Conservation (phyloP, 2,797 vertebrate genomes). For the Mormyrops attenuatus region DNA sequence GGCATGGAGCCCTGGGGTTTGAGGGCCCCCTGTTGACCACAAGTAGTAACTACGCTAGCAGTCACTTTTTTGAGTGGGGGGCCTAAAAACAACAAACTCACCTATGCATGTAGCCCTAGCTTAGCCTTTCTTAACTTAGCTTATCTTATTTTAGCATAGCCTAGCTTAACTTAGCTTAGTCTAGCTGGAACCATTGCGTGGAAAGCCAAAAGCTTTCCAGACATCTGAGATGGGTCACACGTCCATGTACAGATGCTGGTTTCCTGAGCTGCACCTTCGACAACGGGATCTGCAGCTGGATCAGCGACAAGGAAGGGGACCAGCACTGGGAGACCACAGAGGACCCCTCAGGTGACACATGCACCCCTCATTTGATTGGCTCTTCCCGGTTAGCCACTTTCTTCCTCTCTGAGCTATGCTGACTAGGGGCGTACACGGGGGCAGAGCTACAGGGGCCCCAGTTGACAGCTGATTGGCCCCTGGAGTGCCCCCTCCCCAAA, state of each 20-base stretch:
- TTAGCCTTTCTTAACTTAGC: background rate
- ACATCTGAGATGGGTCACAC: conserved; percentile 9
- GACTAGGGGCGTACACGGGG: background rate
- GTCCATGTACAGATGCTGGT: conserved; percentile 61
- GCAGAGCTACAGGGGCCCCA: background rate
- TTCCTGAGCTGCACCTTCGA: conserved; percentile 90
- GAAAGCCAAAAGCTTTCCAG: background rate
- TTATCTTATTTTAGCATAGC: background rate
- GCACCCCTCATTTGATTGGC: background rate
- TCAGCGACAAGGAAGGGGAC: conserved; percentile 77
- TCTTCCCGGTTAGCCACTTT: background rate
- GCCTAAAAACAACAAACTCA: background rate
- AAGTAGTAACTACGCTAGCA: background rate
- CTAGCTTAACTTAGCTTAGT: background rate
- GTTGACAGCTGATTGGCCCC: background rate
- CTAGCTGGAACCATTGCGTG: background rate
- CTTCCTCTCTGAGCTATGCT: background rate
- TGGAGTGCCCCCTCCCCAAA: background rate
- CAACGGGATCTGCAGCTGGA: conserved; percentile 86
- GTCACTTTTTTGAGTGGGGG: background rate
- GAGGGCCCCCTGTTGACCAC: background rate
- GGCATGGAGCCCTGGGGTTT: background rate
- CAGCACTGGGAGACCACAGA: conserved; percentile 83
- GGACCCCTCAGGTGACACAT: conserved; percentile 69
- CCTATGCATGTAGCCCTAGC: conserved; percentile 4